Conservation (phyloP, 2,888 invertebrate species). For the Odontothrips loti region DNA sequence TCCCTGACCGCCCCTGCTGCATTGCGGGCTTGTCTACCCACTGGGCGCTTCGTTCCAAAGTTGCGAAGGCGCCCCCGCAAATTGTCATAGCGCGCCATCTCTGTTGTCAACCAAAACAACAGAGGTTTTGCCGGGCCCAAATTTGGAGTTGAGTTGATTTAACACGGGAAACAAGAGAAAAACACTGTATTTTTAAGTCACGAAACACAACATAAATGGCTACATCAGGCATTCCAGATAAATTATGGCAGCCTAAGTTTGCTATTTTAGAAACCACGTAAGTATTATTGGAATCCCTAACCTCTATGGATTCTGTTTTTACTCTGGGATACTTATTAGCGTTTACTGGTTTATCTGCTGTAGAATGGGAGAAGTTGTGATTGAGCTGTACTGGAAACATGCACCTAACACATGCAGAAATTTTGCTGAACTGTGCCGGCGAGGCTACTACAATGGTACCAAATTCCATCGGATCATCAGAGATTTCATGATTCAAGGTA, state of each 20-base stretch:
- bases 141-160: too few species aligned
- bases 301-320: slow-evolving; percentile 29
- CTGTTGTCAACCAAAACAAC: too few species aligned
- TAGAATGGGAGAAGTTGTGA: slow-evolving; percentile 86
- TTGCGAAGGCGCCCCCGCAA: too few species aligned
- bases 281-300: slow-evolving; percentile 44
- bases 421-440: slow-evolving; percentile 87
- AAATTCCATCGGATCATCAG: slow-evolving; percentile 94
- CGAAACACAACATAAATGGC: background rate
- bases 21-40: too few species aligned
- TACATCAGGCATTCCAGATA: slow-evolving; percentile 69
- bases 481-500: slow-evolving; percentile 86
- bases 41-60: too few species aligned
- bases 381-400: slow-evolving; percentile 98
- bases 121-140: too few species aligned
- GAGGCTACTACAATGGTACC: slow-evolving; percentile 94
- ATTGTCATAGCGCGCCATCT: too few species aligned
- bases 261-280: slow-evolving; percentile 80
- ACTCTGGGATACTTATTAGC: slow-evolving; percentile 29
- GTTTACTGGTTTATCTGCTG: slow-evolving; percentile 40
- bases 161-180: too few species aligned
- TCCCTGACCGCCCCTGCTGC: too few species aligned
- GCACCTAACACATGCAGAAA: slow-evolving; percentile 96
- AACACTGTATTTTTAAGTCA: too few species aligned
- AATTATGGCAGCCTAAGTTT: slow-evolving; percentile 83